phyloP scores from a whole-genome alignment of 2,113 vertebrate genomes.

The Semnornis frantzii region DNA sequence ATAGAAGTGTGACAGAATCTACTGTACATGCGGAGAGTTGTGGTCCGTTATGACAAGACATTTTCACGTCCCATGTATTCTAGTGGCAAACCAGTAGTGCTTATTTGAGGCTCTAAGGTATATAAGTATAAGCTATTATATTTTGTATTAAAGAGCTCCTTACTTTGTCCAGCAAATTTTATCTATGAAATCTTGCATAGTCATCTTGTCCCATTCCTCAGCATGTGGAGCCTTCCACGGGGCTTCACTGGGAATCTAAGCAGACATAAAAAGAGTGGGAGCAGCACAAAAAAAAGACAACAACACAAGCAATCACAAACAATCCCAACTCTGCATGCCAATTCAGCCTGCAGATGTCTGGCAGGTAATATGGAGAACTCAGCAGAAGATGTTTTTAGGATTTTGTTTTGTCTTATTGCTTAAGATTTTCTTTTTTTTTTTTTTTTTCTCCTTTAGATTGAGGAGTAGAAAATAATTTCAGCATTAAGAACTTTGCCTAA shows the following conservation, averaged over 20 bases:
- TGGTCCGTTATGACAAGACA: background rate
- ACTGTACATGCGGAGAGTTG: background rate
- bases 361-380: background rate
- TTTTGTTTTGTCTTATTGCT: background rate
- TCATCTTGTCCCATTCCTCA: slow-evolving; percentile 95
- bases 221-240: slow-evolving; percentile 94
- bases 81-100: background rate
- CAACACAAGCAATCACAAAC: background rate
- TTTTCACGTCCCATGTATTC: background rate
- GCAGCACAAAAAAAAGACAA: background rate
- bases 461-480: background rate
- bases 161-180: slow-evolving; percentile 95
- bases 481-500: background rate
- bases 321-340: background rate
- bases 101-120: background rate
- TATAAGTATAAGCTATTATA: background rate
- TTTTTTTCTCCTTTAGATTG: background rate
- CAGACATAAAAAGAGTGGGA: background rate
- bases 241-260: slow-evolving; percentile 92
- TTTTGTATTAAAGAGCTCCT: background rate
- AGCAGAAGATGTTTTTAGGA: background rate
- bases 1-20: background rate
- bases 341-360: background rate
- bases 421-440: background rate
- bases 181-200: slow-evolving; percentile 90